Conservation (phyloP, 2,888 invertebrate species). For the Glaucopsyche alexis region DNA sequence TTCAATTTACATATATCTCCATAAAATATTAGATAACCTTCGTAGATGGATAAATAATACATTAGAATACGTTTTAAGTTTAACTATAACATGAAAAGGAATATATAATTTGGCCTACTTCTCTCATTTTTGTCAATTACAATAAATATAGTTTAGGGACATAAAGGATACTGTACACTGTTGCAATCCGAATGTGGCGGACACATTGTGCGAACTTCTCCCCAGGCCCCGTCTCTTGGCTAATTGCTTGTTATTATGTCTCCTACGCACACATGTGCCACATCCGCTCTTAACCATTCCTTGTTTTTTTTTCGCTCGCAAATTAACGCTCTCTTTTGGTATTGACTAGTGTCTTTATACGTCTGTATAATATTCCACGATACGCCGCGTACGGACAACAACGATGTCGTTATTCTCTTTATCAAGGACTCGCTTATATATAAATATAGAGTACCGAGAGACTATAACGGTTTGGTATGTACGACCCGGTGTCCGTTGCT, state of each 20-base stretch:
- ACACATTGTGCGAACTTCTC: slow-evolving; percentile 73
- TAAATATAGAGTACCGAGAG: slow-evolving; percentile 25
- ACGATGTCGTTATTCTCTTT: slow-evolving; percentile 18
- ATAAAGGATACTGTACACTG: background rate
- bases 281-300: slow-evolving; percentile 63
- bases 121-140: background rate
- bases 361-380: slow-evolving; percentile 30
- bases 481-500: background rate
- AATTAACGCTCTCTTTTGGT: slow-evolving; percentile 40
- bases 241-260: slow-evolving; percentile 76
- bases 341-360: slow-evolving; percentile 31
- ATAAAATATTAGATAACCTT: background rate
- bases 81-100: background rate
- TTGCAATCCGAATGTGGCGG: slow-evolving; percentile 49
- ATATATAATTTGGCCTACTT: background rate
- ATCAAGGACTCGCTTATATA: slow-evolving; percentile 24
- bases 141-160: background rate
- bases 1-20: slow-evolving; percentile 11
- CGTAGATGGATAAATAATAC: background rate
- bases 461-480: background rate
- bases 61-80: background rate
- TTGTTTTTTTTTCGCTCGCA: slow-evolving; percentile 46
- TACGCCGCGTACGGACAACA: slow-evolving; percentile 10
- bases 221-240: slow-evolving; percentile 56
- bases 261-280: slow-evolving; percentile 73